Evolutionary conservation across 1,140 invertebrate species (phyloP).

Genomic region (Pogonus chalceus): DNA sequence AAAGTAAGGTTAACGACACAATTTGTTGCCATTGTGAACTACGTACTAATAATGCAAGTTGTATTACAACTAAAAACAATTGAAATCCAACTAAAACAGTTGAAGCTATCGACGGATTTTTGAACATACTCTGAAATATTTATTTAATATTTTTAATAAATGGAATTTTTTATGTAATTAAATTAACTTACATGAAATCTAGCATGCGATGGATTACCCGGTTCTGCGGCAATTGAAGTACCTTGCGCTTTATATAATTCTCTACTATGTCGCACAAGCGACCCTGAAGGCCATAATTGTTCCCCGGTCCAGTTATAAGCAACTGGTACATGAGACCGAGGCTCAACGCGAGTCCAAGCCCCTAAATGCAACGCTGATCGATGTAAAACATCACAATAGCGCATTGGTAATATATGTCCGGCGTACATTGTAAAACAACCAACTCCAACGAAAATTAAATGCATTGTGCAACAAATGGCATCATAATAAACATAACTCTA

Average conservation of each 20-base stretch:
- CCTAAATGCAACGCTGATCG: constrained; percentile 82
- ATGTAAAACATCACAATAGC: constrained; percentile 83
- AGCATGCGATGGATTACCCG: constrained; percentile 68
- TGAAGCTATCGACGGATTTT: constrained; percentile 73
- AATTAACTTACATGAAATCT: constrained; percentile 70
- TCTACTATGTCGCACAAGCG: constrained; percentile 67
- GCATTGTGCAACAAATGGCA: constrained; percentile 69
- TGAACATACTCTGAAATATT: constrained; percentile 68
- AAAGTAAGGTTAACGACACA: constrained; percentile 69
- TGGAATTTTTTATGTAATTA: not conserved
- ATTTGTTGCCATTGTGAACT: constrained; percentile 86
- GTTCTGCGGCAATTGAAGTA: constrained; percentile 61
- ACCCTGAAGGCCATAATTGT: constrained; percentile 65
- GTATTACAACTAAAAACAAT: constrained; percentile 57
- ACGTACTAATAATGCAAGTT: constrained; percentile 64
- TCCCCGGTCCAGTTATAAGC: constrained; percentile 62
- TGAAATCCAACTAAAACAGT: constrained; percentile 65
- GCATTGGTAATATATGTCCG: constrained; percentile 56
- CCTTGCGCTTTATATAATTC: constrained; percentile 73
- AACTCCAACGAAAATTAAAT: constrained; percentile 72
- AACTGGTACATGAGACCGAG: constrained; percentile 37
- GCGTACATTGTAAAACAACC: constrained; percentile 73
- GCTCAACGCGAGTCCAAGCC: constrained; percentile 66
- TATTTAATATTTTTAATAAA: constrained; percentile 9
- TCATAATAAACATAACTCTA: constrained; percentile 79